Conservation (phyloP, 2,797 vertebrate genomes). For the Gallinago nigripennis region DNA sequence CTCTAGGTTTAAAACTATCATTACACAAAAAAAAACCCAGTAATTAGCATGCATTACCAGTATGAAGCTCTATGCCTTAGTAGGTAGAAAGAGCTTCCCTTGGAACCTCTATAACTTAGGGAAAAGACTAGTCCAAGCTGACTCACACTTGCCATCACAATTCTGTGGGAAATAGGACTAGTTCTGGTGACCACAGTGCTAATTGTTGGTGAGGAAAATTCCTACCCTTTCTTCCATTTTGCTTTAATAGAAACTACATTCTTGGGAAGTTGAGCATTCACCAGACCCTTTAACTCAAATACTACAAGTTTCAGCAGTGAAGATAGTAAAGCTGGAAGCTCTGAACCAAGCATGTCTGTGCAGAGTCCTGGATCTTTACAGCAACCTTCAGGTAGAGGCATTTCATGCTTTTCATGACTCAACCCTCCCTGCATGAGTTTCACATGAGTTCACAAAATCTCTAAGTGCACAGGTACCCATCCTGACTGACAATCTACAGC, state of each 20-base stretch:
- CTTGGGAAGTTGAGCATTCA: rapidly evolving
- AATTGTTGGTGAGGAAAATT: not conserved
- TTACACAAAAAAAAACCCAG: not conserved
- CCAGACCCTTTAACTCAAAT: not conserved
- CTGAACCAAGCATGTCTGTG: slow-evolving; percentile 13
- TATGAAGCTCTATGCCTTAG: not conserved
- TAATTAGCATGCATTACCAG: not conserved
- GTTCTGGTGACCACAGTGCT: not conserved
- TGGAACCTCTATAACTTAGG: not conserved
- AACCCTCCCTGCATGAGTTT: not conserved
- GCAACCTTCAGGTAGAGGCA: slow-evolving; percentile 51
- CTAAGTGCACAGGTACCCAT: rapidly evolving
- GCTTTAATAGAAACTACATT: not conserved
- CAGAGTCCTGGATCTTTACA: slow-evolving; percentile 57
- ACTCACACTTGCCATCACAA: not conserved
- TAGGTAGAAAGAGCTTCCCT: not conserved
- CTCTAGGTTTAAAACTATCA: not conserved
- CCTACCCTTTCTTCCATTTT: not conserved
- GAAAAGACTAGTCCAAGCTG: not conserved
- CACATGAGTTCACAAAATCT: not conserved
- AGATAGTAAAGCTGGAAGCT: slow-evolving; percentile 56
- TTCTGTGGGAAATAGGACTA: not conserved
- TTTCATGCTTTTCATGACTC: not conserved
- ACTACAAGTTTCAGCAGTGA: not conserved
- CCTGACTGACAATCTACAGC: not conserved